These are phyloP conservation scores for Dallia pectoralis DNA, from an alignment of 2,797 vertebrate species.

Conservation along the genomic window DNA sequence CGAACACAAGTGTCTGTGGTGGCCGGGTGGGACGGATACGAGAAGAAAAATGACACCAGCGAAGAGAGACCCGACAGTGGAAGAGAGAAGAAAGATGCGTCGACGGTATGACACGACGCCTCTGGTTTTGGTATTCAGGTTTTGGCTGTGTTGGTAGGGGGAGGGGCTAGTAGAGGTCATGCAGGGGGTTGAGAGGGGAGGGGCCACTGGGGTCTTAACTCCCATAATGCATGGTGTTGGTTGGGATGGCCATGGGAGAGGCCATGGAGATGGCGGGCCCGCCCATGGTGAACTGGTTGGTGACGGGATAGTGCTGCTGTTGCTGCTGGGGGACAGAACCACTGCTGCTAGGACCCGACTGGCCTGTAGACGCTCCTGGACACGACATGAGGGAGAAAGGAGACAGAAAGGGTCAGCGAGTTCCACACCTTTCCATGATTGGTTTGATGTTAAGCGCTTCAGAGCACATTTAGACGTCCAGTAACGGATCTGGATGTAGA, in stretches of 20 bases:
- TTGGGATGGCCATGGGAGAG: conserved; percentile 93
- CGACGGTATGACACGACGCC: conserved; percentile 58
- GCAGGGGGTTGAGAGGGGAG: conserved; percentile 47
- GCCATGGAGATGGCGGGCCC: conserved; percentile 95
- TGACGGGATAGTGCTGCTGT: conserved; percentile 83
- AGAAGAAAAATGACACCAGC: conserved; percentile 35
- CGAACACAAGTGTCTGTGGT: conserved; percentile 36
- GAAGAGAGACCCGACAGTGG: conserved; percentile 15
- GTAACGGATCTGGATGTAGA: background rate
- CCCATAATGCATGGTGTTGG: conserved; percentile 97
- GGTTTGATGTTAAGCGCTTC: background rate
- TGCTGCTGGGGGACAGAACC: conserved; percentile 63
- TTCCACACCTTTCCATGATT: background rate
- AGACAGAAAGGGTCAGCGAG: background rate
- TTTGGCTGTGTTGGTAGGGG: conserved; percentile 67
- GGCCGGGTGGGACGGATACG: conserved; percentile 59
- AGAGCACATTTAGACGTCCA: background rate
- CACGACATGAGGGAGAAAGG: background rate
- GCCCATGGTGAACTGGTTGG: conserved; percentile 96
- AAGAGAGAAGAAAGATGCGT: conserved; percentile 28
- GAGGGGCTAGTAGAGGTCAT: conserved; percentile 57
- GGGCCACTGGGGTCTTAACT: conserved; percentile 74
- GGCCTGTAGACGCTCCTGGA: conserved; percentile 82
- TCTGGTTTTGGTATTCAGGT: conserved; percentile 74
- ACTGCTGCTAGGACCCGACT: conserved; percentile 75